phyloP scores from a whole-genome alignment of 2,797 vertebrate genomes.

The Pseudochaenichthys georgianus region DNA sequence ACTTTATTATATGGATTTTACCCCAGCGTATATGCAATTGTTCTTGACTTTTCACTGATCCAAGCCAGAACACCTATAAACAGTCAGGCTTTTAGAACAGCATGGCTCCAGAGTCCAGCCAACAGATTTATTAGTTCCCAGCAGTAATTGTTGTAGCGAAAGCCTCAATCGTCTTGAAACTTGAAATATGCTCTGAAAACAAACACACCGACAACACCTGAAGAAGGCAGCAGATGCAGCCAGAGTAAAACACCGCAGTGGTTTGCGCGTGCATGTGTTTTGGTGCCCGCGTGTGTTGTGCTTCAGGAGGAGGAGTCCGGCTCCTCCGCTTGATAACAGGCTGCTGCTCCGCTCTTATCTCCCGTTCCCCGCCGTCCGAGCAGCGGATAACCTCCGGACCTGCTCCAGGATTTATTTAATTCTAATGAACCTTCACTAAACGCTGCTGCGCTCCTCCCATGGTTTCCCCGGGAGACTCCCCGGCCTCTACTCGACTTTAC shows the following conservation, averaged over 20 bases:
- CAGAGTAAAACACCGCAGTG: not conserved
- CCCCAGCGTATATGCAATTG: not conserved
- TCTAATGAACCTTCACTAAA: slow-evolving; percentile 32
- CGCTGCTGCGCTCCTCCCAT: slow-evolving; percentile 70
- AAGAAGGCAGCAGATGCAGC: slow-evolving; percentile 35
- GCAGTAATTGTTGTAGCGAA: not conserved
- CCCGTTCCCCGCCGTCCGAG: slow-evolving; percentile 68
- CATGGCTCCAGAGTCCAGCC: no score
- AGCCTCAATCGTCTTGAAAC: no score
- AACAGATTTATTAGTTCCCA: not conserved
- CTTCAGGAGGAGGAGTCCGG: slow-evolving; percentile 71
- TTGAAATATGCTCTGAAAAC: no score
- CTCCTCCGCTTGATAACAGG: slow-evolving; percentile 75
- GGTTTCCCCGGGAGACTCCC: slow-evolving; percentile 76
- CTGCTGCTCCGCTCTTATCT: slow-evolving; percentile 72
- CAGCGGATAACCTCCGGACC: slow-evolving; percentile 55
- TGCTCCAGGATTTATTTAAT: slow-evolving; percentile 54
- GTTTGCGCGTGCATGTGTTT: slow-evolving; percentile 9
- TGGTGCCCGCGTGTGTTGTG: slow-evolving; percentile 2
- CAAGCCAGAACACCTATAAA: not conserved
- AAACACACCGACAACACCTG: slow-evolving; percentile 38
- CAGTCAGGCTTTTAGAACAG: not conserved
- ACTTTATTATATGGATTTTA: not conserved
- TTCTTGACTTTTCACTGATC: not conserved
- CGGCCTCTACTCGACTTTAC: slow-evolving; percentile 62